These are phyloP conservation scores for Oncorhynchus mykiss DNA, from an alignment of 2,113 vertebrate genomes.

Conservation along the genomic window DNA sequence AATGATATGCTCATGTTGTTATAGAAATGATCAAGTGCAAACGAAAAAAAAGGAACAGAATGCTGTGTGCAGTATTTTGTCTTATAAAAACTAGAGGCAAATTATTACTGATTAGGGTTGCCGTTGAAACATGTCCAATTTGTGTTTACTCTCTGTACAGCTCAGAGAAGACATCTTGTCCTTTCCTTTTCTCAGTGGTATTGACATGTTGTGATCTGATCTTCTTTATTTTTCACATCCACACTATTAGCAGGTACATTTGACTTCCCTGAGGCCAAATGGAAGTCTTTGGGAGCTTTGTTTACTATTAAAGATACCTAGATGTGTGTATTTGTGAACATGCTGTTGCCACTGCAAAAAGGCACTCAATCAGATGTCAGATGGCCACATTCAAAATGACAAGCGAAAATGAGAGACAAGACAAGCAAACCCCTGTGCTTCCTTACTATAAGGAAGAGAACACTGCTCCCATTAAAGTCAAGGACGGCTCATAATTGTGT, in stretches of 20 bases:
- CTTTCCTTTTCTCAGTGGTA: neutral
- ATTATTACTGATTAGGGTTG: neutral
- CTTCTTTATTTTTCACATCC: neutral
- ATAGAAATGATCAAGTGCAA: neutral
- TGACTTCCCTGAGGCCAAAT: neutral
- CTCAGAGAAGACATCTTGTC: neutral
- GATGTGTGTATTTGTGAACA: constrained; percentile 9
- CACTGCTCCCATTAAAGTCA: no score
- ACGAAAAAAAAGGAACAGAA: neutral
- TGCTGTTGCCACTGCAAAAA: constrained; percentile 32
- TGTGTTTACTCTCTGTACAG: neutral
- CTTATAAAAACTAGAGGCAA: neutral
- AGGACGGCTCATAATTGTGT: constrained; percentile 11
- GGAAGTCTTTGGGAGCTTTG: neutral
- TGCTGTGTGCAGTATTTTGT: neutral
- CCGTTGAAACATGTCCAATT: neutral
- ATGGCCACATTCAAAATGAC: constrained; percentile 43
- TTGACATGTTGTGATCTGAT: neutral
- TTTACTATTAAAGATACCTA: neutral
- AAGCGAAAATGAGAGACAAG: constrained; percentile 47
- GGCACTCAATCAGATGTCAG: constrained; percentile 32
- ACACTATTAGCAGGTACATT: neutral
- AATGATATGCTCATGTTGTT: neutral
- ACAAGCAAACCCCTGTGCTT: constrained; percentile 27
- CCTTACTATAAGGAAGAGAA: constrained; percentile 3